phyloP scores from a whole-genome alignment of 2,113 vertebrate species.

The Stomatorhinus ivindoensis region DNA sequence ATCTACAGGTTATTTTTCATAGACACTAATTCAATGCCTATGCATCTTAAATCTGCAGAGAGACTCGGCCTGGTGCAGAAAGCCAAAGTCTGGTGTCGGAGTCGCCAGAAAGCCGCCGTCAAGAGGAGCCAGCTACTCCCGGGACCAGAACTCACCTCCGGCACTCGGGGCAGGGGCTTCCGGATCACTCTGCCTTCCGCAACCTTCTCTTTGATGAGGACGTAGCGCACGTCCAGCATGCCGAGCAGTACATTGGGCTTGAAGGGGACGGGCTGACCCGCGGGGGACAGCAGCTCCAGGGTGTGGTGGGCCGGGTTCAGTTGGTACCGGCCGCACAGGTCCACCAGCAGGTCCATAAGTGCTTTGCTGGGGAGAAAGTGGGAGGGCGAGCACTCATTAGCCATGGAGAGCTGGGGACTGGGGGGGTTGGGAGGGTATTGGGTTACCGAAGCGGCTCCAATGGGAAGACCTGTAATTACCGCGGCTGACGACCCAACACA shows the following conservation, averaged over 20 bases:
- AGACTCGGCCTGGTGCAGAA: neutral
- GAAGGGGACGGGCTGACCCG: constrained; percentile 70
- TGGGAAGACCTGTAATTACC: constrained; percentile 37
- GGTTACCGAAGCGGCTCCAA: constrained; percentile 37
- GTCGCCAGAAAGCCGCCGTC: neutral
- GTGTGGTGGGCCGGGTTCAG: constrained; percentile 83
- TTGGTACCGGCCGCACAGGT: constrained; percentile 79
- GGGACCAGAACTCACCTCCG: constrained; percentile 69
- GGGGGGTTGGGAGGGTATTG: neutral
- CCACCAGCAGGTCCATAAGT: constrained; percentile 93
- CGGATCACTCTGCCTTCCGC: constrained; percentile 69
- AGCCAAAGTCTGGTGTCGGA: neutral
- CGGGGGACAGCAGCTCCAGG: constrained; percentile 71
- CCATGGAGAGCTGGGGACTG: neutral
- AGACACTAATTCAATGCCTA: neutral
- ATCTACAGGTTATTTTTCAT: neutral
- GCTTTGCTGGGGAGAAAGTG: constrained; percentile 70
- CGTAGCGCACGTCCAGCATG: constrained; percentile 69
- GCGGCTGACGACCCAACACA: constrained; percentile 22
- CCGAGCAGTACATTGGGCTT: constrained; percentile 86
- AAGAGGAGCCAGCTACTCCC: neutral
- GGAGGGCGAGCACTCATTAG: neutral
- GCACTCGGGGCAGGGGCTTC: constrained; percentile 67
- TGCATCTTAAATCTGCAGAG: neutral
- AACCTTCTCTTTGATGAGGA: constrained; percentile 80